Evolutionary conservation across 2,113 vertebrate genomes (phyloP), one percentile per base, ranked within the genome.

Genomic region (Cavia porcellus): DNA sequence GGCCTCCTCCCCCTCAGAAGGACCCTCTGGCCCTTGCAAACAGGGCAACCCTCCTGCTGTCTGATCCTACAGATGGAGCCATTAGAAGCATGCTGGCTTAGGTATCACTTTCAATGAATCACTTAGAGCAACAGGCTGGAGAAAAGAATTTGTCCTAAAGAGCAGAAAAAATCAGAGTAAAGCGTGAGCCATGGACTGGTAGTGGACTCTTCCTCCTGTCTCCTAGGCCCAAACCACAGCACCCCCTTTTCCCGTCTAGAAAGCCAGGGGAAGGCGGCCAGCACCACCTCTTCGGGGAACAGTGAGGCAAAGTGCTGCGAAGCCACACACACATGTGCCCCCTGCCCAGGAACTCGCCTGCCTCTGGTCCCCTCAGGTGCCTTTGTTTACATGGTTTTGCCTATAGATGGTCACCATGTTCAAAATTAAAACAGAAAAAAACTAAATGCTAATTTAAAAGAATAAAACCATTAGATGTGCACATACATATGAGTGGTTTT

Each of bases 1-100:
- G 45, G 90, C 32, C 22, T 87, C 90, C 90, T n/a, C 64, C n/a
- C 8, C 30, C 15, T 7, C 42, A 61, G 94, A 87, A 90, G 47
- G 0, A 0, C 22, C 61, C 75, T 52, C 62, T 47, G 79, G 84
- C 52, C 62, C 55, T 68, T 22, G 83, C 70, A 80, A 68, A 25
- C 28, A 57, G 77, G 80, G 42, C 0, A 22, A 52, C 55, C 52
- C 89, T 62, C 50, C 72, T 55, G 66, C 66, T 80, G 84, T 91
- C 90, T 92, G 87, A 24, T 62, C 42, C 32, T 85, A 87, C 50
- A 83, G 84, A 94, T 45, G 88, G 72, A 81, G 64, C n/a, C 64
- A 59, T 70, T 87, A 88, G 86, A 72, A 88, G 81, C 81, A 88
- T 45, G 32, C 13, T 64, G 88, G 85, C 85, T 80, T 87, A 74